Base-by-base conservation (phyloP, 30 jellyfish, hydroid and myxozoan species). In the Rhopilema esculentum region DNA sequence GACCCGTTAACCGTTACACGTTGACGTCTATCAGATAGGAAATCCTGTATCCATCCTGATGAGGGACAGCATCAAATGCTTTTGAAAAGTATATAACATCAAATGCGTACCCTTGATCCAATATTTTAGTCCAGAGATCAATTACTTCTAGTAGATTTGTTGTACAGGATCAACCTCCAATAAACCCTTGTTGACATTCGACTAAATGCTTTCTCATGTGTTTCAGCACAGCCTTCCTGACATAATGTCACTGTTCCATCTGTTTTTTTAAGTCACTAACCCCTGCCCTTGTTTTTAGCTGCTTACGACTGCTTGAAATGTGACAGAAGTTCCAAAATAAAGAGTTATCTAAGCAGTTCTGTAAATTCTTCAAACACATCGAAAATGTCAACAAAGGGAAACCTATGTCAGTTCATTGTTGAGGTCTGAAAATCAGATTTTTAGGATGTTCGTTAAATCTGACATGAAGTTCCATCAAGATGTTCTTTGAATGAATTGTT, bases 111-210 rank as follows among this genome's bases (percentile, higher is more conserved):
- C 85, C 85, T 40, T 74, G 72, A 48, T 74, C 72, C 26, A 28
- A 32, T 74, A 74, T 21, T 74, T 74, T 28, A 74, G 85, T 74
- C 85, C 85, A 74, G 72, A 74, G 16, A 32, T 74, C 85, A 30
- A 74, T 74, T 74, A 74, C 85, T 74, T 74, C 85, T 28, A 74
- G 70, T 40, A 74, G 71, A 40, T 74, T 74, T 74, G 85, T 28
- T 74, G 85, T 74, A 74, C 71, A 74, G 71, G 85, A 74, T 74
- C 70, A 29, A 33, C 85, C 85, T 7, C 85, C 71, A 65, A 65
- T 65, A 65, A 65, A 65, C 26, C 75, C 75, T 16, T 65, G 75
- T 65, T 65, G 75, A 65, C 75, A 65, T 65, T 65, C 75, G 26
- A 65, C 75, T 65, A 65, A n/a, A n/a, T n/a, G n/a, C n/a, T n/a